Conservation (phyloP, 2,888 invertebrate genomes). For the Rhogogaster chlorosoma region DNA sequence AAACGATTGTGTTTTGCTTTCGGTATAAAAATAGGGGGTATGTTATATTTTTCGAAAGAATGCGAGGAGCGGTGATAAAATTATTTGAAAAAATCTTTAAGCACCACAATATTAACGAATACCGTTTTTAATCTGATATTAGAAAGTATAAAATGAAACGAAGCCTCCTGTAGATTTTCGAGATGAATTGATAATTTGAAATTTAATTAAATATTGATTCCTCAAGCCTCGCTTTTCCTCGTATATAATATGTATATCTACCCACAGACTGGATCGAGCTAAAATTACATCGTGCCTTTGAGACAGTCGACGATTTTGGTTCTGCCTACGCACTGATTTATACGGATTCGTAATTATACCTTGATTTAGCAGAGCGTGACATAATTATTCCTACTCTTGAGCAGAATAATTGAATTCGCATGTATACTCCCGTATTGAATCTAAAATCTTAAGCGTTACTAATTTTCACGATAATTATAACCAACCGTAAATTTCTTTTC, state of each 20-base stretch:
- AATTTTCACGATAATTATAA: background rate
- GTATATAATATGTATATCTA: background rate
- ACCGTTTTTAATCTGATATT: background rate
- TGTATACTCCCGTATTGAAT: background rate
- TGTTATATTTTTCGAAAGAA: background rate
- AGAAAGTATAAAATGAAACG: background rate
- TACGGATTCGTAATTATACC: background rate
- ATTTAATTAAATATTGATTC: slow-evolving; percentile 20
- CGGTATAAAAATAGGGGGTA: background rate
- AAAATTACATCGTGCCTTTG: slow-evolving; percentile 21
- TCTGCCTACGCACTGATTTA: background rate
- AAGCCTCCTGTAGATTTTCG: background rate
- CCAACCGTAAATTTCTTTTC: background rate
- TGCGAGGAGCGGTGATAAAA: background rate
- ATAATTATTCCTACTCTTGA: background rate
- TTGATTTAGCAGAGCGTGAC: background rate
- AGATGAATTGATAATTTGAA: slow-evolving; percentile 13
- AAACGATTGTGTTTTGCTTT: background rate
- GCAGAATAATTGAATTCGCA: background rate
- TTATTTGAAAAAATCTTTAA: background rate
- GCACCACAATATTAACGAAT: background rate
- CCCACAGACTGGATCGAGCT: background rate
- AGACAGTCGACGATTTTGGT: background rate
- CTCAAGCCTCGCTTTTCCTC: background rate
- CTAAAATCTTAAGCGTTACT: background rate